A percentile compares a stretch with the other conserved stretches of the same genome.
These are phyloP conservation scores for Leptopilina syphax DNA, from an alignment of 2,888 invertebrate species.

Conservation along the genomic window DNA sequence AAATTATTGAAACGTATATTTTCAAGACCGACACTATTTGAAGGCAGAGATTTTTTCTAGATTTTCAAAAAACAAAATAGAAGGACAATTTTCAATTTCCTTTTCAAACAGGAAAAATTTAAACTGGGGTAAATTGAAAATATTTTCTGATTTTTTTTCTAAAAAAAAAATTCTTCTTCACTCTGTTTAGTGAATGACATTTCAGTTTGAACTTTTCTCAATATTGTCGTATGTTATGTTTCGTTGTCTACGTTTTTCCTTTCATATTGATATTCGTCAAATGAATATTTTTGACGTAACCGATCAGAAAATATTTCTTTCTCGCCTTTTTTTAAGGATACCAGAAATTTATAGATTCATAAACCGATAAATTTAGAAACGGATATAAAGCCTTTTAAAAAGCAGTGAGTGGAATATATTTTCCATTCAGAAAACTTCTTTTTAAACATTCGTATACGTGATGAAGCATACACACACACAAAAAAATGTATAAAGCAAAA, in stretches of 20 bases:
- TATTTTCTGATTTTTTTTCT: not conserved
- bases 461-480: not conserved
- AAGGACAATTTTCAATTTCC: no score
- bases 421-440: not conserved
- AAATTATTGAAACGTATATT: no score
- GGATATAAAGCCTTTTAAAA: not conserved
- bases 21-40: no score
- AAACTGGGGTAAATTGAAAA: not conserved
- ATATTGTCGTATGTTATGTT: not conserved
- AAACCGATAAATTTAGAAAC: constrained; percentile 2
- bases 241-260: not conserved
- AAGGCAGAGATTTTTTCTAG: no score
- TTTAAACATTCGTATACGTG: not conserved
- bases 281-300: constrained; percentile 13
- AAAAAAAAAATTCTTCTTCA: not conserved
- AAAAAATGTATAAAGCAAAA: not conserved
- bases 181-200: not conserved
- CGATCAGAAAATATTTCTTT: constrained; percentile 2
- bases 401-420: not conserved
- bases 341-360: constrained; percentile 1
- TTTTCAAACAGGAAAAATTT: no score
- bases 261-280: not conserved
- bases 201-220: not conserved
- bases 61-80: no score
- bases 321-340: not conserved